Conservation (phyloP, 2,888 invertebrate genomes). For the Incurvaria masculella region DNA sequence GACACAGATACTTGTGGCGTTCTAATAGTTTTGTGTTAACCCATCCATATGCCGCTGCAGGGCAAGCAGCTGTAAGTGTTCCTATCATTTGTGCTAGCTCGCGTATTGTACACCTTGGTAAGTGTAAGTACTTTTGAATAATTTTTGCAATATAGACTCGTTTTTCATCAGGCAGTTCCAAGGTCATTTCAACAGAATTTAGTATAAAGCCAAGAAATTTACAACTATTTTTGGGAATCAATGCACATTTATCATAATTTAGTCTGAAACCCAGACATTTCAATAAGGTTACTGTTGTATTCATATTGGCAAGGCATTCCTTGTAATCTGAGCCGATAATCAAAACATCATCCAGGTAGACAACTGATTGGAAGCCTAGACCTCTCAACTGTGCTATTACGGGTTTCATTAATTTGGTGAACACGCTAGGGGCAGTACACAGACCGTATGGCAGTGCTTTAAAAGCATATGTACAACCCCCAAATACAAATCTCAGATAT, state of each 20-base stretch:
- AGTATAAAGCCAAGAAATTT: too few species aligned
- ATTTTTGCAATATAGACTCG: too few species aligned
- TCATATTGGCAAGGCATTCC: background rate
- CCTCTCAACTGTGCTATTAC: background rate
- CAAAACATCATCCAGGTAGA: conserved; percentile 1
- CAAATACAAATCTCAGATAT: conserved; percentile 3
- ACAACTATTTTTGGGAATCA: too few species aligned
- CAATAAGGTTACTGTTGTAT: too few species aligned
- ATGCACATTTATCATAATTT: too few species aligned
- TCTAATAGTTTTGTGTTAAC: conserved; percentile 15
- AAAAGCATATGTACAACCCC: background rate
- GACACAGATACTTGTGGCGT: conserved; percentile 11
- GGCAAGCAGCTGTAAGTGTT: conserved; percentile 17
- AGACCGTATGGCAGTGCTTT: conserved; percentile 5
- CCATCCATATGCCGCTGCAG: conserved; percentile 18
- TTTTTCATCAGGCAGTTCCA: too few species aligned
- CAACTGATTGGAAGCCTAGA: background rate
- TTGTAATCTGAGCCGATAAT: background rate
- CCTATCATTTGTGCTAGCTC: conserved; percentile 16
- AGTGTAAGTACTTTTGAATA: too few species aligned
- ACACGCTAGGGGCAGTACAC: background rate
- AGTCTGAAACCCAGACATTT: too few species aligned
- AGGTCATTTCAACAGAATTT: too few species aligned
- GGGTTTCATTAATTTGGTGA: background rate
- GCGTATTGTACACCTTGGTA: conserved; percentile 13